phyloP scores from a whole-genome alignment of 2,113 vertebrate species.

The Protobothrops flavoviridis region DNA sequence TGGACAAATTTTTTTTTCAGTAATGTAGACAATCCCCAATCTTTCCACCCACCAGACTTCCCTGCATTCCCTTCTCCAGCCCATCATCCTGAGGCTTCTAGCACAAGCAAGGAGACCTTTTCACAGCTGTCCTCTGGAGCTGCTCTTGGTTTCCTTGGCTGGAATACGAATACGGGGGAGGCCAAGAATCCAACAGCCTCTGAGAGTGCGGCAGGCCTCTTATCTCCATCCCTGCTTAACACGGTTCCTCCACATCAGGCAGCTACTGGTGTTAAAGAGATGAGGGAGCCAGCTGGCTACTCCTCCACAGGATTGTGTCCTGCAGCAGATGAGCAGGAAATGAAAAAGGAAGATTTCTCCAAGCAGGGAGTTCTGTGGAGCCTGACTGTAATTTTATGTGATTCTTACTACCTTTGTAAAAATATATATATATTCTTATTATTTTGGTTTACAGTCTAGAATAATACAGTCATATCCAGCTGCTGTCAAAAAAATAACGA shows the following conservation, averaged over 20 bases:
- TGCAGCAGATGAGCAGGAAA: conserved; percentile 2
- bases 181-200: background rate
- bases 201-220: background rate
- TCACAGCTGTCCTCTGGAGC: background rate
- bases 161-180: background rate
- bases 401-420: background rate
- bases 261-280: conserved; percentile 27
- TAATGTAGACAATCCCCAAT: background rate
- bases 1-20: background rate
- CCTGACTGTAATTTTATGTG: background rate
- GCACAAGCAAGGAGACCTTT: background rate
- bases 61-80: too few species aligned
- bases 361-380: background rate
- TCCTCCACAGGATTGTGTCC: background rate
- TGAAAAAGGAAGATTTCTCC: background rate
- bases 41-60: background rate
- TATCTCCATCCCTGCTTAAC: conserved; percentile 29
- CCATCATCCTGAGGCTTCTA: background rate
- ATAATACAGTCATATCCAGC: background rate
- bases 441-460: background rate
- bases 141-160: background rate
- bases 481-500: background rate
- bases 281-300: background rate
- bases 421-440: background rate
- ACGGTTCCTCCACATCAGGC: background rate